phyloP scores from a whole-genome alignment of 2,888 invertebrate genomes.

The Drosophila bunnanda region DNA sequence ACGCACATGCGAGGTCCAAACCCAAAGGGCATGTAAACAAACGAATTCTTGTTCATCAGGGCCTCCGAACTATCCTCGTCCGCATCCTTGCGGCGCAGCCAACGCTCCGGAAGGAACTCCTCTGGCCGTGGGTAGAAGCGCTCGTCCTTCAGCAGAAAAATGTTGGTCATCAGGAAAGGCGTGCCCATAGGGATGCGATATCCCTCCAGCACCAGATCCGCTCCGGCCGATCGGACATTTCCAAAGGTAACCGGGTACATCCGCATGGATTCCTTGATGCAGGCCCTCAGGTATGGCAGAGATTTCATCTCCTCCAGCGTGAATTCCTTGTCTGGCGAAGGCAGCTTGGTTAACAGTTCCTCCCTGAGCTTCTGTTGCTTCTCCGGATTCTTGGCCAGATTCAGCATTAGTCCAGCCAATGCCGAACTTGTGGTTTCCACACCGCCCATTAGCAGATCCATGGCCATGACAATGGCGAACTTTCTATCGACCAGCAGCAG shows the following conservation, averaged over 20 bases:
- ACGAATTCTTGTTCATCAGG: constrained; percentile 85
- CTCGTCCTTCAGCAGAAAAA: constrained; percentile 87
- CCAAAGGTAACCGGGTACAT: constrained; percentile 87
- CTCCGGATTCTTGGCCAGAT: constrained; percentile 87
- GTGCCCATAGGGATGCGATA: constrained; percentile 88
- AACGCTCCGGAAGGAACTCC: constrained; percentile 90
- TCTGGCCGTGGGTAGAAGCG: constrained; percentile 87
- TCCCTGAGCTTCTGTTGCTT: constrained; percentile 88
- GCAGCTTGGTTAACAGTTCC: constrained; percentile 86
- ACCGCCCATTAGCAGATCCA: constrained; percentile 89
- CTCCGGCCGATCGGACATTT: constrained; percentile 86
- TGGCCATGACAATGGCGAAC: constrained; percentile 88
- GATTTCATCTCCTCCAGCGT: constrained; percentile 84
- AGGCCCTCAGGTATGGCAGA: constrained; percentile 88
- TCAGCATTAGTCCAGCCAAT: constrained; percentile 69
- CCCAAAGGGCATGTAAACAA: constrained; percentile 79
- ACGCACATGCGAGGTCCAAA: constrained; percentile 86
- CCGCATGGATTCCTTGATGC: constrained; percentile 89
- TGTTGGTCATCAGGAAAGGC: constrained; percentile 89
- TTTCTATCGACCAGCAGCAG: constrained; percentile 87
- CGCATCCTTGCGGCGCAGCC: constrained; percentile 85
- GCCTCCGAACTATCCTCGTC: constrained; percentile 83
- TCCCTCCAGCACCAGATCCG: constrained; percentile 87
- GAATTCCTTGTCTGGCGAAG: constrained; percentile 82
- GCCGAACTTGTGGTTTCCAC: constrained; percentile 87